These are phyloP conservation scores for Cuculus canorus DNA, from an alignment of 2,797 vertebrate genomes.

Conservation along the genomic window DNA sequence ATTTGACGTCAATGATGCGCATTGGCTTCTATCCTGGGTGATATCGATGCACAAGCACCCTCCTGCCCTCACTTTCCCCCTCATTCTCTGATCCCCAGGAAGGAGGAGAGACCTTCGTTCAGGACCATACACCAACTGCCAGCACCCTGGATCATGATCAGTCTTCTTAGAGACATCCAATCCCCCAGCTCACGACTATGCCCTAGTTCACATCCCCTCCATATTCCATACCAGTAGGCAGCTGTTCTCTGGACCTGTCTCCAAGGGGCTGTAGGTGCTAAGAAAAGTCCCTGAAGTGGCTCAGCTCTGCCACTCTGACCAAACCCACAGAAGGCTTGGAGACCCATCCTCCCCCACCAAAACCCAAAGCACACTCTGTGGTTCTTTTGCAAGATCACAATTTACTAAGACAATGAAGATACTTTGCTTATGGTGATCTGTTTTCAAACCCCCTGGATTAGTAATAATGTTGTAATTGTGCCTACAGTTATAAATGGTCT, in stretches of 20 bases:
- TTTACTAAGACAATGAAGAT: background rate
- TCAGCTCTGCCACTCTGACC: background rate
- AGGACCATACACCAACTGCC: background rate
- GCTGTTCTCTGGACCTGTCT: background rate
- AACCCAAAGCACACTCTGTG: background rate
- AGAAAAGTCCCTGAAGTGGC: accelerated
- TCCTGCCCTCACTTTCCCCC: background rate
- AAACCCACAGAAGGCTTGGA: background rate
- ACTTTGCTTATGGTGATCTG: background rate
- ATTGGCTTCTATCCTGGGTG: slow-evolving; percentile 24
- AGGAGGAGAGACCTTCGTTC: background rate
- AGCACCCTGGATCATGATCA: background rate
- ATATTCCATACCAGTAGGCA: background rate
- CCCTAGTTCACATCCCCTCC: background rate
- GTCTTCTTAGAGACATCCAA: background rate
- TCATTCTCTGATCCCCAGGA: background rate
- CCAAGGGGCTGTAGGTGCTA: background rate
- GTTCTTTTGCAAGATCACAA: background rate
- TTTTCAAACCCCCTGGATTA: background rate
- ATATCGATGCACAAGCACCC: slow-evolving; percentile 33
- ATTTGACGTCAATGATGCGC: slow-evolving; percentile 59
- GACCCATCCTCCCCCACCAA: background rate
- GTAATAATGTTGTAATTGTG: background rate
- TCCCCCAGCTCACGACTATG: background rate
- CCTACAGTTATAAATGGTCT: background rate